Base-by-base conservation (phyloP, 2,888 invertebrate genomes). In the Marronus borbonicus region DNA sequence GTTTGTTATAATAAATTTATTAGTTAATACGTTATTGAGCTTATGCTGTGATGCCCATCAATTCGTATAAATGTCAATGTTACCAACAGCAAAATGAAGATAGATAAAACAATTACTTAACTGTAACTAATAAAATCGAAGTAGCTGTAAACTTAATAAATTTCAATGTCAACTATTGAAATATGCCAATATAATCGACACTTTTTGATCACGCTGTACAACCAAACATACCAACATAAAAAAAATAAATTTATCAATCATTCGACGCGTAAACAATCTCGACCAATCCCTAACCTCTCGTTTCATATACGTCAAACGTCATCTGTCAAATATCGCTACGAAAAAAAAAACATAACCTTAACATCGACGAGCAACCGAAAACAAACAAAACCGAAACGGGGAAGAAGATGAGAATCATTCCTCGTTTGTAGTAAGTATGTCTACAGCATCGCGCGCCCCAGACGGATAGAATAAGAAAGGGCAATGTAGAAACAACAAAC, bases 311-410 rank as follows among this genome's bases (percentile, higher is more conserved):
- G 28, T 60, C 62, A 62, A 44, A 62, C 62, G 31, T 62, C 62
- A 31, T n/a, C 31, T 62, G 62, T 62, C 62, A 62, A 62, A 62
- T 62, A 28, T 31, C 28, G 28, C 17, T 1, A 60, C 60, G 62
- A 62, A 28, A 20, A 24, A 24, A 24, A 24, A 12, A 62, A 31
- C 28, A 62, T 31, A 62, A 58, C 55, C 55, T 58, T 20, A 62
- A 60, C 60, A 60, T 60, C 60, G 55, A 55, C 44, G 44, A 55
- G 20, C 31, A 36, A 36, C 5, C 31, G 31, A 36, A 55, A 55
- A n/a, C 55, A 55, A 55, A n/a, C n/a, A 55, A 14, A 55, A 20
- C 17, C 55, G 14, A 8, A 17, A n/a, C 17, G 7, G 55, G 7
- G 20, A 8, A 44, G 44, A 44, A 24, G 20, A 55, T 17, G 55